These are phyloP conservation scores for Drosophila kanekoi DNA, from an alignment of 2,888 invertebrate genomes.

Conservation along the genomic window DNA sequence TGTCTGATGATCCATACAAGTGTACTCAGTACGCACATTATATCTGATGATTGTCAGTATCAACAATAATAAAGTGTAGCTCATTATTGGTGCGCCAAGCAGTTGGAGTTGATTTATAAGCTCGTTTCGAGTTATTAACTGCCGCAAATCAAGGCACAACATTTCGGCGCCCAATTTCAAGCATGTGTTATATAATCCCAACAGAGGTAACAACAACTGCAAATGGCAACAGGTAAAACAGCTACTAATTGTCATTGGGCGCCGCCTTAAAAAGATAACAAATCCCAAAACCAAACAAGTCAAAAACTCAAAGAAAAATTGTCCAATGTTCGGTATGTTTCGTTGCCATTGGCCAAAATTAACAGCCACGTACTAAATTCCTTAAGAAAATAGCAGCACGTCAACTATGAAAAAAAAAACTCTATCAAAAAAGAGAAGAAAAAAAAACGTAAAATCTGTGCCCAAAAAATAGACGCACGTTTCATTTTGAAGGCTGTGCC, in stretches of 20 bases:
- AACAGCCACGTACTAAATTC: slow-evolving; percentile 71
- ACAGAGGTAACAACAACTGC: slow-evolving; percentile 15
- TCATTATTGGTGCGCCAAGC: neutral
- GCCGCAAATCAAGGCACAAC: slow-evolving; percentile 16
- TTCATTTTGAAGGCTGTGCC: slow-evolving; percentile 55
- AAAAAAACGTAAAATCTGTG: slow-evolving; percentile 22
- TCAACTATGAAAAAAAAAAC: slow-evolving; percentile 15
- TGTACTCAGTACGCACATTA: neutral
- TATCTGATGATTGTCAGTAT: slow-evolving; percentile 4
- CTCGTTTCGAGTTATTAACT: slow-evolving; percentile 21
- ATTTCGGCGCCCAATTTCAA: neutral
- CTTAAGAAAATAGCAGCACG: slow-evolving; percentile 48
- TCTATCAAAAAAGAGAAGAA: neutral
- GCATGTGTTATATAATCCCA: neutral
- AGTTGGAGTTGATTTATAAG: slow-evolving; percentile 19
- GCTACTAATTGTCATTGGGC: slow-evolving; percentile 50
- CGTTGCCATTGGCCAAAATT: slow-evolving; percentile 52
- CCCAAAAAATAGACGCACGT: slow-evolving; percentile 49
- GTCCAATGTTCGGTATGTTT: slow-evolving; percentile 11
- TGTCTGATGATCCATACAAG: neutral
- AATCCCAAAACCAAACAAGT: slow-evolving; percentile 25
- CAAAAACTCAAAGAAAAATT: slow-evolving; percentile 13
- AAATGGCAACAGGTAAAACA: slow-evolving; percentile 11
- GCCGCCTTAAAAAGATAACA: slow-evolving; percentile 29
- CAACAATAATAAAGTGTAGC: slow-evolving; percentile 3